Conservation (phyloP, 2,888 invertebrate species). For the Epiblema foenella region DNA sequence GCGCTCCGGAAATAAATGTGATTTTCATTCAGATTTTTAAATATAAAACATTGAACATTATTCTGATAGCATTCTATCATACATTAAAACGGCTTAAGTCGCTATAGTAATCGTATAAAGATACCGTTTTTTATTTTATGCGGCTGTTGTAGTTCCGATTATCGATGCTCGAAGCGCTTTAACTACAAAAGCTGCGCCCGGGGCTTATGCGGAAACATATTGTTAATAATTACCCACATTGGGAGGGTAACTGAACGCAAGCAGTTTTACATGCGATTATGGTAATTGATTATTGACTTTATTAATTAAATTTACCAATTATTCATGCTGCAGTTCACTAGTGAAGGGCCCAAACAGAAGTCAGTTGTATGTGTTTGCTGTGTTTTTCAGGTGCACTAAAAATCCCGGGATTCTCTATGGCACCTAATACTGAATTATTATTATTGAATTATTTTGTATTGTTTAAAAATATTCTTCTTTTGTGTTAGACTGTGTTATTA, state of each 20-base stretch:
- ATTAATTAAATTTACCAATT: conserved; percentile 53
- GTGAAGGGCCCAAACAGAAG: background rate
- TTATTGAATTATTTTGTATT: too few species aligned
- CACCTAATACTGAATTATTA: too few species aligned
- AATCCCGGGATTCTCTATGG: too few species aligned
- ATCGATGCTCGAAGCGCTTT: conserved; percentile 82
- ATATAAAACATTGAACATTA: conserved; percentile 82
- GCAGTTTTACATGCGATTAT: conserved; percentile 77
- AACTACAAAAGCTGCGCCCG: conserved; percentile 72
- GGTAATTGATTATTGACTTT: conserved; percentile 70
- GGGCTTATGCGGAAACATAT: conserved; percentile 76
- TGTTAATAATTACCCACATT: conserved; percentile 80
- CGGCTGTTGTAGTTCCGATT: conserved; percentile 73
- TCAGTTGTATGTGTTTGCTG: too few species aligned
- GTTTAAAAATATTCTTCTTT: too few species aligned
- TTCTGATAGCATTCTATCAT: conserved; percentile 57
- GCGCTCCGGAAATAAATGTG: conserved; percentile 38
- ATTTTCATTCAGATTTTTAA: conserved; percentile 76
- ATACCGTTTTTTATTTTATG: background rate
- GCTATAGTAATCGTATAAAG: background rate
- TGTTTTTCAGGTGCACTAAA: too few species aligned
- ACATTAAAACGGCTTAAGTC: background rate
- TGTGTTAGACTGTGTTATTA: too few species aligned
- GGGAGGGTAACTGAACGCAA: conserved; percentile 78
- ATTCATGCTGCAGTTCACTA: conserved; percentile 56